phyloP scores from a whole-genome alignment of 2,797 vertebrate species.

The Phrynocephalus guinanensis region DNA sequence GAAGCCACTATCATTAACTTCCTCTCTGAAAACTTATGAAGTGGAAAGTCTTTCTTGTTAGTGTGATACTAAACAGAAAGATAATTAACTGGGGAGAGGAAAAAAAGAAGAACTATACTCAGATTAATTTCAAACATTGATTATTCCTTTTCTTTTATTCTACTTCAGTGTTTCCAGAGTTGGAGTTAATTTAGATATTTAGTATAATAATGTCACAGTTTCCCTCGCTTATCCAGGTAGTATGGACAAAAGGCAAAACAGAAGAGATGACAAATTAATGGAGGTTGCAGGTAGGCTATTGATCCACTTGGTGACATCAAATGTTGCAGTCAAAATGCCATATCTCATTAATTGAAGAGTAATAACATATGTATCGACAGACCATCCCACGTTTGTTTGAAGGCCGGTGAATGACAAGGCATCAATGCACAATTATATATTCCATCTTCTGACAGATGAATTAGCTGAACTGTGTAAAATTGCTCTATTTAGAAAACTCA shows the following conservation, averaged over 20 bases:
- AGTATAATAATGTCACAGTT: not conserved
- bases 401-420: not conserved
- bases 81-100: slow-evolving; percentile 18
- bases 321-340: rapidly evolving
- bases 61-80: slow-evolving; percentile 30
- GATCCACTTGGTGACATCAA: not conserved
- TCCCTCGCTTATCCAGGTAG: not conserved
- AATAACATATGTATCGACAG: not conserved
- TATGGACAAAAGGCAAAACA: slow-evolving; percentile 28
- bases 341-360: not conserved
- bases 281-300: slow-evolving; percentile 29
- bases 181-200: not conserved
- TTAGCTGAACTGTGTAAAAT: not conserved
- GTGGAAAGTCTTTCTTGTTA: slow-evolving; percentile 52
- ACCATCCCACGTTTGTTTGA: rapidly evolving
- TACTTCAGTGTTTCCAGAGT: not conserved
- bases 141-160: slow-evolving; percentile 4
- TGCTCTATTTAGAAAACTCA: not conserved
- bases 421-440: not conserved
- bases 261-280: not conserved
- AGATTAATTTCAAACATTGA: not conserved
- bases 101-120: not conserved
- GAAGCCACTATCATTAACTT: slow-evolving; percentile 31
- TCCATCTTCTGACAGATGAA: not conserved
- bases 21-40: slow-evolving; percentile 34